Evolutionary conservation across 2,113 vertebrate genomes (phyloP), one percentile per base, ranked within the genome.

Genomic region (Leptodactylus fuscus): DNA sequence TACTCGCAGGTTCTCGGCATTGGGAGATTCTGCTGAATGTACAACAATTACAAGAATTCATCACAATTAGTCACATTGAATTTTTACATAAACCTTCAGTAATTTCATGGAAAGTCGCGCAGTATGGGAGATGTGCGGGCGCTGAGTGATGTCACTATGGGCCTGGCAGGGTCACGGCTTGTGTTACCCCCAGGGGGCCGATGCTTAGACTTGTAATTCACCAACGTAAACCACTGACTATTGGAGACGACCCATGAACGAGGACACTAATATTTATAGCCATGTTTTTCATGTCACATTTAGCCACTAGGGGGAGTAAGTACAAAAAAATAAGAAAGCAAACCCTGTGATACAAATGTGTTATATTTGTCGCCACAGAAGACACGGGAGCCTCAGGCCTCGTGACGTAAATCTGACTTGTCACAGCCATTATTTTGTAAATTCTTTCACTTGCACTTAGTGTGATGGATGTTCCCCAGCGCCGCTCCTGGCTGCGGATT

Each of bases 1-100:
- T 44, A 51, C 65, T 27, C 49, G n/a, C 34, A 10, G 41, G 41
- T 44, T 44, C n/a, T n/a, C n/a, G 15, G 44, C 20, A 22, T 38
- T 32, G n/a, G n/a, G 49, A 10, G 9, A 22, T 71, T 71, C 32
- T 18, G 34, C 49, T 53, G 46, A 73, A 58, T 24, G 69, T 22
- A 70, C 36, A n/a, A 73, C 32, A 55, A 73, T 49, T 81, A 69
- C 22, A 82, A 55, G 5, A 71, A 55, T 55, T 58, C 49, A 34
- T 82, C 65, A 73, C 18, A 55, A 13, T 82, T 49, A 82, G 49
- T 24, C 24, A 38, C 53, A 82, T 44, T 55, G 38, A 7, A 18
- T 24, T 38, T 65, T 70, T 82, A 29, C 8, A 53, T 6, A 36
- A 22, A 48, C 34, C 81, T 49, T 51, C 41, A 22, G 46, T 49